Evolutionary conservation across 2,113 vertebrate species (phyloP).

Genomic region (Penelope pileata): DNA sequence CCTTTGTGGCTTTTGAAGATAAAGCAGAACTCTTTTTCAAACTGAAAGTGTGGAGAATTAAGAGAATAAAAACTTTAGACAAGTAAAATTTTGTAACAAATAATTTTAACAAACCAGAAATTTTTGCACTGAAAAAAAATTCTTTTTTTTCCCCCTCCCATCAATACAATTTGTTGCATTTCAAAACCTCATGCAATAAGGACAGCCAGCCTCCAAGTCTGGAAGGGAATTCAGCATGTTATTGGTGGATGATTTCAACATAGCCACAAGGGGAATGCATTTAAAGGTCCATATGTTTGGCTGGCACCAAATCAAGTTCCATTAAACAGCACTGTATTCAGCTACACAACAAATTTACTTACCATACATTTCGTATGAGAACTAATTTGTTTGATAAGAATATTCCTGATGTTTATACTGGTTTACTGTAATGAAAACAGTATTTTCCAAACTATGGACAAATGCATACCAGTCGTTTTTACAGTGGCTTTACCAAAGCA

Average conservation of each 20-base stretch:
- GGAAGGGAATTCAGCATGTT: slow-evolving; percentile 48
- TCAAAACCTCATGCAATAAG: slow-evolving; percentile 39
- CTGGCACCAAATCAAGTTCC: slow-evolving; percentile 71
- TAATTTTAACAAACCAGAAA: neutral
- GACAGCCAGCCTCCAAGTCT: slow-evolving; percentile 39
- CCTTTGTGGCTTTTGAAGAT: neutral
- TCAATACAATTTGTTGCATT: neutral
- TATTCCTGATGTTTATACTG: slow-evolving; percentile 72
- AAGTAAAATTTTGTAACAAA: neutral
- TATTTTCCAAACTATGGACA: slow-evolving; percentile 62
- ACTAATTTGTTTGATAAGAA: slow-evolving; percentile 79
- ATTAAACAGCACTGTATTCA: slow-evolving; percentile 66
- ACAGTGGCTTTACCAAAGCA: slow-evolving; percentile 31
- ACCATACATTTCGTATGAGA: slow-evolving; percentile 67
- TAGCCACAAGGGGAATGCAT: slow-evolving; percentile 56
- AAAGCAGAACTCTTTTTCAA: neutral
- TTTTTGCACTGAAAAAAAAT: neutral
- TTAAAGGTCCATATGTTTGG: slow-evolving; percentile 74
- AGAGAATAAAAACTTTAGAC: neutral
- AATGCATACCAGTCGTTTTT: slow-evolving; percentile 54
- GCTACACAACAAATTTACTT: slow-evolving; percentile 75
- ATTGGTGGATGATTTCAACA: slow-evolving; percentile 67
- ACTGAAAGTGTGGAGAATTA: neutral
- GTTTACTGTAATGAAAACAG: slow-evolving; percentile 74
- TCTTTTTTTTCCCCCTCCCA: neutral